phyloP scores from a whole-genome alignment of 2,888 invertebrate genomes.

The Anticlea derivata region DNA sequence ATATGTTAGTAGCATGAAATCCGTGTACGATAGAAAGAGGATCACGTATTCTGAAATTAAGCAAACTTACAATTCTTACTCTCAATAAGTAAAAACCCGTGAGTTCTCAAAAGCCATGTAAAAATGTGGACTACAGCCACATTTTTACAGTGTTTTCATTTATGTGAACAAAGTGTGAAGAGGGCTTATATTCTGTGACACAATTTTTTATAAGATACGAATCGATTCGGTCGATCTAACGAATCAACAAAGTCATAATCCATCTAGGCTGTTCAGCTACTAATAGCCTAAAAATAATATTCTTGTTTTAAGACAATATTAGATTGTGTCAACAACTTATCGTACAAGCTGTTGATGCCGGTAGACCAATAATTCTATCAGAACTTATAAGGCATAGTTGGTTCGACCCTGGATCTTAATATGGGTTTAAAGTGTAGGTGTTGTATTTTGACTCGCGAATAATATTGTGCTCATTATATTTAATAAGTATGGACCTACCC shows the following conservation, averaged over 20 bases:
- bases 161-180: too few species aligned
- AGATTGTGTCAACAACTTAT: background rate
- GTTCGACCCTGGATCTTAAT: constrained; percentile 14
- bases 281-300: constrained; percentile 1
- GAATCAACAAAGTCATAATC: too few species aligned
- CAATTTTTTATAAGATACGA: too few species aligned
- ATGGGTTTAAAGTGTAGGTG: constrained; percentile 20
- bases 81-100: too few species aligned
- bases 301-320: constrained; percentile 1
- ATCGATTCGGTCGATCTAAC: too few species aligned
- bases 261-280: too few species aligned
- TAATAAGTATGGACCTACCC: constrained; percentile 49
- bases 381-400: constrained; percentile 11
- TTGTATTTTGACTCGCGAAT: constrained; percentile 24
- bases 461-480: constrained; percentile 19
- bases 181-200: too few species aligned
- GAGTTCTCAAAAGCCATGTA: too few species aligned
- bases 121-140: too few species aligned
- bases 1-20: constrained; percentile 73
- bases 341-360: background rate
- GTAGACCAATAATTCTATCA: constrained; percentile 1
- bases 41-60: constrained; percentile 71
- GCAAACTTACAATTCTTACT: too few species aligned
- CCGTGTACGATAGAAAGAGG: constrained; percentile 65
- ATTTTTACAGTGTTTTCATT: too few species aligned